These are phyloP conservation scores for Punctoribates punctum DNA, from an alignment of 2,888 invertebrate species.

Conservation along the genomic window DNA sequence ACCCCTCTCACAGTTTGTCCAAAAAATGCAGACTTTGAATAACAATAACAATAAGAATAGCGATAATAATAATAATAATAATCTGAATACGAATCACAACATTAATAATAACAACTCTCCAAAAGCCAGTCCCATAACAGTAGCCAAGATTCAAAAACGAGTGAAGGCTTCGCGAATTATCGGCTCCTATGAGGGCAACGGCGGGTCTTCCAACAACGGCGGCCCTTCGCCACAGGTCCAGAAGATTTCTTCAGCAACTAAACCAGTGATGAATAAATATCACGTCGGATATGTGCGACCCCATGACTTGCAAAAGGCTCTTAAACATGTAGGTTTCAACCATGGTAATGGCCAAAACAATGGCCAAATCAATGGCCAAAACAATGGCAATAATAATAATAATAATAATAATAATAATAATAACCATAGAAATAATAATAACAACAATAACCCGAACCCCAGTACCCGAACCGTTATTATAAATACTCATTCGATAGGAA, in stretches of 20 bases:
- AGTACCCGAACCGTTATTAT: constrained; percentile 7
- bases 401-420: not conserved
- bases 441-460: not conserved
- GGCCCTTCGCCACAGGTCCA: not conserved
- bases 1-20: constrained; percentile 26
- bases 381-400: not conserved
- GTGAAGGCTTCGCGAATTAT: not conserved
- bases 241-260: not conserved
- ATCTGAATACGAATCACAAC: too few relatives aligned
- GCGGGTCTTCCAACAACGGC: not conserved
- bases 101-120: not conserved
- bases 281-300: constrained; percentile 17
- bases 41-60: not conserved
- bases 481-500: constrained; percentile 14
- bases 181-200: constrained; percentile 29
- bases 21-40: constrained; percentile 8
- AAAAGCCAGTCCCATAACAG: constrained; percentile 2
- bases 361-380: not conserved
- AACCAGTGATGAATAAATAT: not conserved
- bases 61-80: not conserved
- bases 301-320: constrained; percentile 5
- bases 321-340: not conserved
- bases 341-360: not conserved
- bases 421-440: not conserved
- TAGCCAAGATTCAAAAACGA: constrained; percentile 12